Percentiles rank a stretch among this genome's conserved stretches.
Conservation (phyloP, 2,888 invertebrate species). For the Morinoia aosen region DNA sequence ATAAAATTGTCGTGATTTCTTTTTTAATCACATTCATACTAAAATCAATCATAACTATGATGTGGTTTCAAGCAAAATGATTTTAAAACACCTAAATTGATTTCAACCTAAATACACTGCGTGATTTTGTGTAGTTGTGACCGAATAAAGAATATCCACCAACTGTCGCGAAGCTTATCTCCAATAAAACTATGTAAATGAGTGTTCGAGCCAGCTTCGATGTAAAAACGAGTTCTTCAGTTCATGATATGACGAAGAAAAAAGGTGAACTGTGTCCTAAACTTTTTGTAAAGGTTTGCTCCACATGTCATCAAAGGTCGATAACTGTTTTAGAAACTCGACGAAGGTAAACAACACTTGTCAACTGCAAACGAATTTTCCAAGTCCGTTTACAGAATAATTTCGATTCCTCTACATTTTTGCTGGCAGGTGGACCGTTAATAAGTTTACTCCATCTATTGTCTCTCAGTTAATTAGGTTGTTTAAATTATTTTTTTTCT, state of each 20-base stretch:
- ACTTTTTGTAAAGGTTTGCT: background rate
- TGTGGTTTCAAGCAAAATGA: background rate
- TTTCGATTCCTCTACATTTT: background rate
- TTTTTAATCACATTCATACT: background rate
- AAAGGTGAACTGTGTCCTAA: background rate
- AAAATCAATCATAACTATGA: background rate
- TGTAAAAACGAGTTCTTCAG: background rate
- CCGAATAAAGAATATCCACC: background rate
- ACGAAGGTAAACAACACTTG: background rate
- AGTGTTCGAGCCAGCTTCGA: background rate
- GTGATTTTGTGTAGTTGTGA: background rate
- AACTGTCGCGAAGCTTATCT: background rate
- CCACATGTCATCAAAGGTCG: constrained; percentile 6
- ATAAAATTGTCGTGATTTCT: background rate
- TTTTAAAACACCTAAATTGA: too few relatives aligned
- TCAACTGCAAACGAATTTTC: background rate
- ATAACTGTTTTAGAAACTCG: background rate
- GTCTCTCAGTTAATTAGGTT: background rate
- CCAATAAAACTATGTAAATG: background rate
- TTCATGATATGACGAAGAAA: background rate
- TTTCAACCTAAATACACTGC: too few relatives aligned
- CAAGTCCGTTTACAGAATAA: background rate
- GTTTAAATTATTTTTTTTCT: background rate
- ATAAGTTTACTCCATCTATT: background rate
- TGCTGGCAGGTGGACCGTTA: background rate